Base-by-base conservation (phyloP, 2,888 invertebrate genomes). In the Sthenelais limicola region DNA sequence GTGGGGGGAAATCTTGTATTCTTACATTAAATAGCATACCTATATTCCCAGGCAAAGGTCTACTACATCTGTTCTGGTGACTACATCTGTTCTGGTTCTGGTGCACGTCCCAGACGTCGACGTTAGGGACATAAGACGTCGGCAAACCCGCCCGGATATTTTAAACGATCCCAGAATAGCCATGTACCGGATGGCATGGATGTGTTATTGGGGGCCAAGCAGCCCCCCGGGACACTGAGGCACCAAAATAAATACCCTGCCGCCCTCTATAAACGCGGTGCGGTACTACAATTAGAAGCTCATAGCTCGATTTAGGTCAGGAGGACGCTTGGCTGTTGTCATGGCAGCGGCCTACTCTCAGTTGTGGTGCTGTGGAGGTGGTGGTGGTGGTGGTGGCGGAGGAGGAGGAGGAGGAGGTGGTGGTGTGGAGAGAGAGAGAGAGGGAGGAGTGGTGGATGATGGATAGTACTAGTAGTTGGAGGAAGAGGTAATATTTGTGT, bases 211-310 rank as follows among this genome's bases (percentile, higher is more conserved):
- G 43, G 62, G 38, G n/a, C 7, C 15, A 21, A 35, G 3, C 30
- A 3, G 30, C 38, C 62, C 62, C 62, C 26, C 21, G 62, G 62
- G 62, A 62, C 43, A 38, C 38, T 35, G 43, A 62, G 62, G 24
- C 38, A 62, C 62, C 62, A 62, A 62, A 62, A 62, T 62, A 62
- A 62, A 62, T 43, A 62, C n/a, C n/a, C 38, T 38, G 62, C 62
- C 43, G 62, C 62, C 62, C 35, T 43, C 62, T 62, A 62, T 62
- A 35, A 38, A 62, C 62, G 62, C 62, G 38, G 24, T 26, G 24
- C 24, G 26, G 35, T 62, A 62, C 62, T 62, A 62, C 62, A 38
- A 62, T 62, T 62, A 62, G 62, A 62, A 24, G 21, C 62, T 21
- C n/a, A 43, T 24, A 24, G 1, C 12, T 62, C 26, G 35, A 62